These are phyloP conservation scores for Microtus pennsylvanicus DNA, from an alignment of 2,113 vertebrate genomes.

Conservation along the genomic window DNA sequence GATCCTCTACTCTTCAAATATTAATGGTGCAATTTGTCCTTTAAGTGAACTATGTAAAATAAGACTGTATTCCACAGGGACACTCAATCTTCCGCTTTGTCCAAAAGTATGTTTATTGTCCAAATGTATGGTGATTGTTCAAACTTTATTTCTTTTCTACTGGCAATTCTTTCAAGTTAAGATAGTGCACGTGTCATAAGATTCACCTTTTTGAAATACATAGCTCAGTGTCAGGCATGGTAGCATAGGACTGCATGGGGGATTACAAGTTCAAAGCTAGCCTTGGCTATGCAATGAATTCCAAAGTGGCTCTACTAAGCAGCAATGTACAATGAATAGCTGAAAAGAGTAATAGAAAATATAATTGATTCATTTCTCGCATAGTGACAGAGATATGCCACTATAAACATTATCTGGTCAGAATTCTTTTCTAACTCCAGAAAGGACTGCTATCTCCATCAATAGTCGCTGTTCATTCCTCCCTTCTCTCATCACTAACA, in stretches of 20 bases:
- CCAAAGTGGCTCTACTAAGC: not conserved
- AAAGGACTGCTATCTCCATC: not conserved
- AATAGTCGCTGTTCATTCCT: not conserved
- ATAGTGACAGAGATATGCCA: not conserved
- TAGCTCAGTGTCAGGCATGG: not conserved
- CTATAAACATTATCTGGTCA: not conserved
- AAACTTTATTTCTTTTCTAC: not conserved
- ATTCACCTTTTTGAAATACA: slow-evolving; percentile 6
- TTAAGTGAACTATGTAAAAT: not conserved
- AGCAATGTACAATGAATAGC: not conserved
- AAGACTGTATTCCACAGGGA: slow-evolving; percentile 14
- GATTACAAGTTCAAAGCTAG: not conserved
- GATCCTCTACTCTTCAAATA: not conserved
- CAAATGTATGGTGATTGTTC: slow-evolving; percentile 2
- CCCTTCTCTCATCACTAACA: not conserved
- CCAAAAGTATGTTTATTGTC: not conserved
- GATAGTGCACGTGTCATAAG: not conserved
- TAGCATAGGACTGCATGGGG: not conserved
- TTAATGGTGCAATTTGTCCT: not conserved
- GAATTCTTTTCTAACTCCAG: not conserved
- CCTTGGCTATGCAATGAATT: not conserved
- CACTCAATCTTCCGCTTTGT: not conserved
- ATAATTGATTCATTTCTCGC: not conserved
- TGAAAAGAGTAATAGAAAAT: not conserved
- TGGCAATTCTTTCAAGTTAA: not conserved